phyloP scores from a whole-genome alignment of 2,113 vertebrate species.

The Orycteropus afer region DNA sequence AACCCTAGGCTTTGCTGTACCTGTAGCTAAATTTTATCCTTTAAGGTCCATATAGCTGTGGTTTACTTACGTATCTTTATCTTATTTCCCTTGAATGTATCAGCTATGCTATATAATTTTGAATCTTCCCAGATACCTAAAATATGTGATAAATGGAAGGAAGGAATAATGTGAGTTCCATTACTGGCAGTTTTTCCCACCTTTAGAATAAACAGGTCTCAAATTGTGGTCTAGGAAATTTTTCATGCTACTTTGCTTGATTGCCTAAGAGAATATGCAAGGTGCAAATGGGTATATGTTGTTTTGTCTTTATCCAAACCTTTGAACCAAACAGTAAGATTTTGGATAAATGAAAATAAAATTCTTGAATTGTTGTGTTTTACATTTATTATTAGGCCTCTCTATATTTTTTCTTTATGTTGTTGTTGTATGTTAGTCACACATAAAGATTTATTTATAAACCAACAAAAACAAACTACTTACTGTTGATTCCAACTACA shows the following conservation, averaged over 20 bases:
- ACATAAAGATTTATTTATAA: background rate
- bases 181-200: slow-evolving; percentile 4
- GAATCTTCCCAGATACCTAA: background rate
- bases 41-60: background rate
- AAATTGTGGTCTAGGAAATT: slow-evolving; percentile 21
- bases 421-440: slow-evolving; percentile 41
- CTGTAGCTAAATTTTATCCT: slow-evolving; percentile 17
- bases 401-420: background rate
- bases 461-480: background rate
- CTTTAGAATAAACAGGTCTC: slow-evolving; percentile 39
- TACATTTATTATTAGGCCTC: slow-evolving; percentile 11
- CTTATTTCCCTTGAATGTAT: slow-evolving; percentile 35
- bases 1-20: background rate
- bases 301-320: slow-evolving; percentile 53
- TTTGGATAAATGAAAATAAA: slow-evolving; percentile 62
- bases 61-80: background rate
- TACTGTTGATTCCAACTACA: background rate
- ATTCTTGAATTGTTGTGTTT: slow-evolving; percentile 39
- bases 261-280: slow-evolving; percentile 43
- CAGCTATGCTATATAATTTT: background rate
- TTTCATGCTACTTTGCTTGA: background rate
- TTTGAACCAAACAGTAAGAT: slow-evolving; percentile 41
- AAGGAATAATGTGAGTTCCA: background rate
- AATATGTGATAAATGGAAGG: background rate
- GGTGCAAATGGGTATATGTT: slow-evolving; percentile 4